Conservation (phyloP, 2,797 vertebrate genomes). For the Tauraco hartlaubi region DNA sequence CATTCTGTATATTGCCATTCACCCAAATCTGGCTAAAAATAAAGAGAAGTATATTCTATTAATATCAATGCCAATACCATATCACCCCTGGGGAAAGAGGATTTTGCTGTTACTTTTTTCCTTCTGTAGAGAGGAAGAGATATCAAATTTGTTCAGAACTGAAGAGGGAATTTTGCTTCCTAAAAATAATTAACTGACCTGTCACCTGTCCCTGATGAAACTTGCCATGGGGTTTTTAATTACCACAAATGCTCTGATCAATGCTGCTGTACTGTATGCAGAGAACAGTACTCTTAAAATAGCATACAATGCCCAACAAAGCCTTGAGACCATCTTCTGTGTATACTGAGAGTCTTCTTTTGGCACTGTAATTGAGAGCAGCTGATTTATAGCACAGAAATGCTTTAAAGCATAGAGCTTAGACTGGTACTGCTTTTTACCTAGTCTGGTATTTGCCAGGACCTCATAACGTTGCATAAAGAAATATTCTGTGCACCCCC, state of each 20-base stretch:
- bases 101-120: conserved; percentile 9
- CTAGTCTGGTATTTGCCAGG: background rate
- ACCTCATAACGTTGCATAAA: background rate
- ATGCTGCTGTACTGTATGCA: background rate
- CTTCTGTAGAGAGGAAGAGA: background rate
- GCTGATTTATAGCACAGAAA: conserved; percentile 3
- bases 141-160: background rate
- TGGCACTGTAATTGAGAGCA: background rate
- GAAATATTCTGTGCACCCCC: background rate
- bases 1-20: background rate
- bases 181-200: conserved; percentile 61
- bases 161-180: conserved; percentile 43
- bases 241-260: conserved; percentile 37
- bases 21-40: background rate
- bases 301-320: background rate
- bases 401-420: background rate
- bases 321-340: background rate
- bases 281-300: background rate
- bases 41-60: background rate
- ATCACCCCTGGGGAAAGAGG: background rate
- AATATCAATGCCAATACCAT: background rate
- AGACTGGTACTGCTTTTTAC: background rate
- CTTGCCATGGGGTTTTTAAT: conserved; percentile 53
- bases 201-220: conserved; percentile 47
- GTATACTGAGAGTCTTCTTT: background rate